Conservation (phyloP, 2,888 invertebrate genomes). For the Hoplodrina blanda region DNA sequence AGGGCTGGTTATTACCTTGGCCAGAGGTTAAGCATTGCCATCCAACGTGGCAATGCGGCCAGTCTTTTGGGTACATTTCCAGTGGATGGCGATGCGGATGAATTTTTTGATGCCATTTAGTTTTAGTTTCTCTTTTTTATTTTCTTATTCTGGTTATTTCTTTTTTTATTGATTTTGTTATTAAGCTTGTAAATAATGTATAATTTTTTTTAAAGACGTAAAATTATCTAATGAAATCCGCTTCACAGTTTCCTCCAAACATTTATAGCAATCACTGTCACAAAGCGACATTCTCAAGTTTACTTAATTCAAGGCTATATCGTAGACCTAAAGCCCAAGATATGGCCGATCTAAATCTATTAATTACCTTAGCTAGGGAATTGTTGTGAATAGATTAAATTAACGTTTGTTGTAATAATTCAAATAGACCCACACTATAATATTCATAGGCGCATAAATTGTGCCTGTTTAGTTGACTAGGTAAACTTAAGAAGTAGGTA, state of each 20-base stretch:
- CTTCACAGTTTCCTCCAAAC: neutral
- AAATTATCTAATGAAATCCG: neutral
- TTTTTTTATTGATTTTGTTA: too few relatives aligned
- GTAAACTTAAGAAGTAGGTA: slow-evolving; percentile 8
- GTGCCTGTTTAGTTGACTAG: slow-evolving; percentile 3
- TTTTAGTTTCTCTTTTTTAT: too few relatives aligned
- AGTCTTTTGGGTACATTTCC: too few relatives aligned
- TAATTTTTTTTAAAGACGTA: too few relatives aligned
- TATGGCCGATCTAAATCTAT: slow-evolving; percentile 43
- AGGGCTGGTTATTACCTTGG: too few relatives aligned
- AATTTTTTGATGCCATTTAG: too few relatives aligned
- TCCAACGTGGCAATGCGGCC: too few relatives aligned
- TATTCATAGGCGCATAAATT: slow-evolving; percentile 41
- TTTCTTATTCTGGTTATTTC: too few relatives aligned
- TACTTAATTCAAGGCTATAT: slow-evolving; percentile 29
- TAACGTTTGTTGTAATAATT: slow-evolving; percentile 39
- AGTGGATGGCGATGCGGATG: too few relatives aligned
- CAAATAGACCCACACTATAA: slow-evolving; percentile 20
- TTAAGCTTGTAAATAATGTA: too few relatives aligned
- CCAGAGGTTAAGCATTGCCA: too few relatives aligned
- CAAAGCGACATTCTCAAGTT: neutral
- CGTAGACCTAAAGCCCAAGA: slow-evolving; percentile 25
- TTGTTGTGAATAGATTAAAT: slow-evolving; percentile 55
- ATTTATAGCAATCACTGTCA: slow-evolving; percentile 8
- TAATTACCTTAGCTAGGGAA: slow-evolving; percentile 34